Evolutionary conservation across 2,888 invertebrate species (phyloP).

Genomic region (Shargacucullia verbasci): DNA sequence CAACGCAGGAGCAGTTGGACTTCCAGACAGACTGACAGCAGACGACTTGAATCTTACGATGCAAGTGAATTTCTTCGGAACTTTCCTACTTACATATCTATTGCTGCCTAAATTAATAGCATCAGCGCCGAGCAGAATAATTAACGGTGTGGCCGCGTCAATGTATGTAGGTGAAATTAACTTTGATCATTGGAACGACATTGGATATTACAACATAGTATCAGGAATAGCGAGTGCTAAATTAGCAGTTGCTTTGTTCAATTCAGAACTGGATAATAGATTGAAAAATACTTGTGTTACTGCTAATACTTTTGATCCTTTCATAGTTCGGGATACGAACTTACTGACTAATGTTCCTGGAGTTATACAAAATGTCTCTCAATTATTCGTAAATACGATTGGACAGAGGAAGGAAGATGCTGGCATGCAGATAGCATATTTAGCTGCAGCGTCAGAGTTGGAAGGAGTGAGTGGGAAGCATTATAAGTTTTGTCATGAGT

Average conservation of each 20-base stretch:
- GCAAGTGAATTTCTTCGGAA: slow-evolving; percentile 92
- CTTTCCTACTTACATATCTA: slow-evolving; percentile 92
- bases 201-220: slow-evolving; percentile 70
- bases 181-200: slow-evolving; percentile 78
- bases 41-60: slow-evolving; percentile 91
- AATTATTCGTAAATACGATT: slow-evolving; percentile 67
- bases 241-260: slow-evolving; percentile 90
- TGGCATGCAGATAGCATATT: slow-evolving; percentile 72
- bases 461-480: slow-evolving; percentile 70
- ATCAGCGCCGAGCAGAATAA: slow-evolving; percentile 89
- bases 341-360: slow-evolving; percentile 68
- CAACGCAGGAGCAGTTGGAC: slow-evolving; percentile 88
- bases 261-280: slow-evolving; percentile 87
- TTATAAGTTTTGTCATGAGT: slow-evolving; percentile 75
- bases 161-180: slow-evolving; percentile 85
- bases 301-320: slow-evolving; percentile 90
- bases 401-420: slow-evolving; percentile 78
- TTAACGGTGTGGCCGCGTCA: slow-evolving; percentile 90
- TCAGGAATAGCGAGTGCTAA: slow-evolving; percentile 82
- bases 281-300: slow-evolving; percentile 90
- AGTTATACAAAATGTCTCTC: slow-evolving; percentile 60
- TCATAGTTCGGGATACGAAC: slow-evolving; percentile 75
- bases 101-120: slow-evolving; percentile 87
- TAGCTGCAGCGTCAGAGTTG: slow-evolving; percentile 73
- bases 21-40: slow-evolving; percentile 84